These are phyloP conservation scores for Myzus persicae DNA, from an alignment of 1,140 invertebrate species.

Conservation along the genomic window DNA sequence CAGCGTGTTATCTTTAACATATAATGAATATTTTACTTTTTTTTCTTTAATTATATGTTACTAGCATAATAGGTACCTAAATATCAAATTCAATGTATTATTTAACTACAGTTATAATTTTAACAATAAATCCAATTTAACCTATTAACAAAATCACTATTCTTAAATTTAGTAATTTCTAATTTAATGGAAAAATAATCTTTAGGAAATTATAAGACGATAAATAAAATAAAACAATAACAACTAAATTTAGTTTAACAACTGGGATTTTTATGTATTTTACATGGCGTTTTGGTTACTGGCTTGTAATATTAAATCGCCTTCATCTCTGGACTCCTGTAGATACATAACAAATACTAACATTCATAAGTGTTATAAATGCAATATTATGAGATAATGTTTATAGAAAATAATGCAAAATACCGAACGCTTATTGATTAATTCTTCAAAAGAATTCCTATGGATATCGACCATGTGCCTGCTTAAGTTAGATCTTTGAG, in stretches of 20 bases:
- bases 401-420: neutral
- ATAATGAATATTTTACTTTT: neutral
- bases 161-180: neutral
- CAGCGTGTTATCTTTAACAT: neutral
- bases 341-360: neutral
- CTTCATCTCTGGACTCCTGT: constrained; percentile 32
- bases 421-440: constrained; percentile 30
- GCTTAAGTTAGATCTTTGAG: constrained; percentile 52
- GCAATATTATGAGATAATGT: neutral
- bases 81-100: neutral
- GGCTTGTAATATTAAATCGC: neutral
- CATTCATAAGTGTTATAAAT: neutral
- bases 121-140: neutral
- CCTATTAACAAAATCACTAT: no score
- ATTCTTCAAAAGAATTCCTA: constrained; percentile 33
- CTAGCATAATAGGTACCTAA: neutral
- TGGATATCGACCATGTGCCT: constrained; percentile 46
- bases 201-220: neutral
- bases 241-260: neutral
- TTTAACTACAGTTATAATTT: neutral
- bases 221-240: neutral
- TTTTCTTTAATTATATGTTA: neutral
- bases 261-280: neutral
- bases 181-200: neutral
- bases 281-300: neutral